A percentile compares a stretch with the other conserved stretches of the same genome.
phyloP scores from a whole-genome alignment of 2,113 vertebrate species.

The Ciconia maguari region DNA sequence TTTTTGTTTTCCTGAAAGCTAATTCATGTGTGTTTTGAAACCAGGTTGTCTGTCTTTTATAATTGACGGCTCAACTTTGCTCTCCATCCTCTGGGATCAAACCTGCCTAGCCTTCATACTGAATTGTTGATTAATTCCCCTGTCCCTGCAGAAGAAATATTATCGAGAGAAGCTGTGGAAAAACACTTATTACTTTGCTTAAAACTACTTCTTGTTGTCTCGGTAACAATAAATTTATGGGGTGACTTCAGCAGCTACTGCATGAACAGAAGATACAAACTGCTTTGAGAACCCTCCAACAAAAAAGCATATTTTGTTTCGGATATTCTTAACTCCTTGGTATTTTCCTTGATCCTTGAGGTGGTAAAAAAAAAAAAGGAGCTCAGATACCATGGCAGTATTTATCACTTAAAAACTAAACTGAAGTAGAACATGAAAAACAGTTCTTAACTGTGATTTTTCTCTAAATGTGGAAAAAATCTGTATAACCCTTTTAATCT shows the following conservation, averaged over 20 bases:
- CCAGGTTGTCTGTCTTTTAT: not conserved
- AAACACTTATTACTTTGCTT: slow-evolving; percentile 18
- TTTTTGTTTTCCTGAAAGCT: not conserved
- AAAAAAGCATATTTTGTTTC: not conserved
- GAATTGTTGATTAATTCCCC: not conserved
- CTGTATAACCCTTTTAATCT: not conserved
- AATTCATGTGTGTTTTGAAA: not conserved
- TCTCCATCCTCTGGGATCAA: not conserved
- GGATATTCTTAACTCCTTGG: not conserved
- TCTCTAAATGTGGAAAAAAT: not conserved
- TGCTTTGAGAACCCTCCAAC: not conserved
- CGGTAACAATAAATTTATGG: slow-evolving; percentile 52
- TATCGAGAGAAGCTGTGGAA: not conserved
- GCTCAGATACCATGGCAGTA: not conserved
- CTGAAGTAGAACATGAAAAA: not conserved
- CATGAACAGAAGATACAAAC: not conserved
- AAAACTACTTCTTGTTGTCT: slow-evolving; percentile 52
- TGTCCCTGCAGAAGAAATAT: not conserved
- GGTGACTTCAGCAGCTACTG: slow-evolving; percentile 23
- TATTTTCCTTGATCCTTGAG: not conserved
- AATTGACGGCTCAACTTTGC: not conserved
- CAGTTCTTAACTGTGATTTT: not conserved
- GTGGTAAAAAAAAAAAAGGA: not conserved
- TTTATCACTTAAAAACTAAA: not conserved
- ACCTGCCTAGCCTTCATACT: not conserved